Base-by-base conservation (phyloP, 2,797 vertebrate species). In the Tarsius wallacei region DNA sequence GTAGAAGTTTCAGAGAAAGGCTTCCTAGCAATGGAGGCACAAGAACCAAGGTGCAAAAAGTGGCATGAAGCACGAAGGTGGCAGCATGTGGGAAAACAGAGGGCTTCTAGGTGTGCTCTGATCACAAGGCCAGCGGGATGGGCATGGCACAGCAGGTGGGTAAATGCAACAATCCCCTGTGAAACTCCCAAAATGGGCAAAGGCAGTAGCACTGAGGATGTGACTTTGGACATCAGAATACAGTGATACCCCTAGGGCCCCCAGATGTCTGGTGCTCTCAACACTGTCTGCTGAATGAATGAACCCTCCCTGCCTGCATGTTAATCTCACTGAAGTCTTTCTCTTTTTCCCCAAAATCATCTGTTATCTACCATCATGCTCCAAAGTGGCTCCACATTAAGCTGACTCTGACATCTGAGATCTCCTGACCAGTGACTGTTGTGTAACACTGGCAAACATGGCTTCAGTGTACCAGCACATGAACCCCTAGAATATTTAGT, bases 401-500 rank as follows among this genome's bases (percentile, higher is more conserved):
- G 17, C 55, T 74, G 59, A 81, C 57, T 14, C 66, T 51, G 66
- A 5, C 77, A 80, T 71, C 68, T 71, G 77, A 31, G 55, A 66
- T 68, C n/a, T 96, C 82, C 61, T 49, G 13, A 22, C n/a, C 10
- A 53, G 49, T 74, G 71, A 81, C 26, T 70, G 22, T 4, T 31
- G 21, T 13, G 78, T 53, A 59, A 70, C 6, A 68, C 61, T 53
- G 68, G 12, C 49, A 64, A 51, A 74, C 26, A 24, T 63, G 55
- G 19, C 33, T 81, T 84, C 31, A 64, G 28, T 49, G 36, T 68
- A 85, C 81, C 0, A 42, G 68, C 24, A 80, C 33, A 71, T 74
- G 26, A 90, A 80, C n/a, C 31, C 24, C 31, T 64, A 59, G 28
- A 84, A 77, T 73, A 81, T 33, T 95, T 51, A 97, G 55, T 19